Evolutionary conservation across 2,113 vertebrate species (phyloP).

Genomic region (Nothoprocta perdicaria): DNA sequence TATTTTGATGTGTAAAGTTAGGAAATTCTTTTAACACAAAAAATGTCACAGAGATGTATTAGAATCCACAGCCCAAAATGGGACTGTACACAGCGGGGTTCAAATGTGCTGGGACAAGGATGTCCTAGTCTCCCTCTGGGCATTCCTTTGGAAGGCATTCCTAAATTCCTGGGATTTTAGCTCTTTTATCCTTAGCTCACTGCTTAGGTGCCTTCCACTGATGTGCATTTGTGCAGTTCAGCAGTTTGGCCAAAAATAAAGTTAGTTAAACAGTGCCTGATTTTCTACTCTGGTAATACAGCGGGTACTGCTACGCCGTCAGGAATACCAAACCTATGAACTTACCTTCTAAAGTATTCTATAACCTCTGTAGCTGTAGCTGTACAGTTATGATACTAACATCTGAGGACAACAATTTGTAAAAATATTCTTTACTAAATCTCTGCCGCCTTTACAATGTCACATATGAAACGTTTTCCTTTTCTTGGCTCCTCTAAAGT

Average conservation of each 20-base stretch:
- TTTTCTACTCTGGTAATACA: background rate
- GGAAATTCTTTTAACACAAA: background rate
- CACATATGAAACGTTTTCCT: background rate
- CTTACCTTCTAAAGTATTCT: background rate
- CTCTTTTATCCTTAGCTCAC: background rate
- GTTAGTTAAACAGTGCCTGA: background rate
- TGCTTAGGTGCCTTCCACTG: background rate
- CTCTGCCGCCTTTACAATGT: background rate
- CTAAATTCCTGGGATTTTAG: background rate
- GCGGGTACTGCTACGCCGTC: background rate
- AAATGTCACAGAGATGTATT: background rate
- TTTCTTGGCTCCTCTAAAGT: background rate
- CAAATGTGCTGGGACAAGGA: background rate
- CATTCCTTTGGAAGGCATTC: background rate
- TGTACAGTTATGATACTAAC: background rate
- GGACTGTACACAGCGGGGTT: rapidly evolving
- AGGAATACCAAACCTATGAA: background rate
- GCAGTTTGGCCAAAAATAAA: background rate
- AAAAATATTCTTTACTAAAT: background rate
- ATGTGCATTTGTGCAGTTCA: background rate
- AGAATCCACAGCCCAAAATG: background rate
- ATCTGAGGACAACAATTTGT: background rate
- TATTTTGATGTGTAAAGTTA: background rate
- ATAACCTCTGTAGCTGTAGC: background rate
- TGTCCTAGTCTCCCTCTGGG: background rate